Evolutionary conservation across 2,113 vertebrate genomes (phyloP), one percentile per base, ranked within the genome.

Genomic region (Lepisosteus osseus): DNA sequence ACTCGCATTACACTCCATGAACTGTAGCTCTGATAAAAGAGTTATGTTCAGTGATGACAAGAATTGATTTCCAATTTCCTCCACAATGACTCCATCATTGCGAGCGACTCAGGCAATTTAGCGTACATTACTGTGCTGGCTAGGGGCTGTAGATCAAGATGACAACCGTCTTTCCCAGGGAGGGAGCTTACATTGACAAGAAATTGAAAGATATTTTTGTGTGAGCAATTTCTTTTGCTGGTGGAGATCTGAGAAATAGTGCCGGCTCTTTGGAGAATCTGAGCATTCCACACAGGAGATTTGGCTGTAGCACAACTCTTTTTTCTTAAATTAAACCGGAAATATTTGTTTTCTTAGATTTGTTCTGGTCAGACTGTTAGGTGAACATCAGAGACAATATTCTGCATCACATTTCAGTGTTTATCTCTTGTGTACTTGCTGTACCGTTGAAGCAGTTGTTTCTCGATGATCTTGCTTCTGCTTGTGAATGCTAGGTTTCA

Each of bases 41-140:
- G 80, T 91, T 92, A 91, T 90, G 90, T 90, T 86, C 86, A 74
- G 89, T 82, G 93, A 95, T 94, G 94, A 95, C 93, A 95, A 91
- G 92, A 95, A 96, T 95, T 95, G 94, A 97, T 96, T 96, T 96
- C 93, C 94, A 94, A 93, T 97, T 96, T 95, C 93, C 94, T 93
- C 86, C 90, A 89, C 93, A 95, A 94, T 93, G 93, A 92, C 91
- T 95, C 90, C 93, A 94, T 95, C 90, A 92, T 93, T 85, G 90
- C 91, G 82, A 92, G 89, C 88, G 90, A 92, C 90, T 94, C 88
- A 86, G 87, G 89, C 93, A 92, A 94, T 95, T 95, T 94, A 93
- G 89, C 90, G 91, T 86, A 86, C 90, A 92, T 94, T 91, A 91
- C 86, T 78, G 84, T 77, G 77, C 79, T 82, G 83, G 88, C 87